phyloP scores from a whole-genome alignment of 2,113 vertebrate species.

The Puffinus mauretanicus region DNA sequence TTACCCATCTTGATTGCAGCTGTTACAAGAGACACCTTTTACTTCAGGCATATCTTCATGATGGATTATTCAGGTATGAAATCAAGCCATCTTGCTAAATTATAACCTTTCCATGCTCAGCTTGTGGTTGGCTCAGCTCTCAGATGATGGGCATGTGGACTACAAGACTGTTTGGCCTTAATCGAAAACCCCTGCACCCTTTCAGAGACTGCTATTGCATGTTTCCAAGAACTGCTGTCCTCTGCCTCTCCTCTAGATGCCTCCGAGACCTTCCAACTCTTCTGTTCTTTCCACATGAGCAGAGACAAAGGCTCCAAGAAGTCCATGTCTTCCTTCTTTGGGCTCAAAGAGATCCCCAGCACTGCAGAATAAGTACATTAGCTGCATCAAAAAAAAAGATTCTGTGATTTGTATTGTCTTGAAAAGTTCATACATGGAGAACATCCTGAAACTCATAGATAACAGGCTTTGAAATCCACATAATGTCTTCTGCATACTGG shows the following conservation, averaged over 20 bases:
- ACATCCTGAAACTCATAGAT: background rate
- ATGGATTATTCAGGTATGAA: background rate
- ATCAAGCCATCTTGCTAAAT: background rate
- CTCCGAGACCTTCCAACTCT: background rate
- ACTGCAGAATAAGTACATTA: background rate
- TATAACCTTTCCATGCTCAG: background rate
- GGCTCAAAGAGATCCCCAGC: background rate
- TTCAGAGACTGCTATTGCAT: background rate
- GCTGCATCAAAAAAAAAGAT: background rate
- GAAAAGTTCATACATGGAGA: background rate
- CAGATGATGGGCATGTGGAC: background rate
- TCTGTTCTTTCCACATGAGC: background rate
- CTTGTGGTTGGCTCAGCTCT: background rate
- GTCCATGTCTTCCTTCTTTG: background rate
- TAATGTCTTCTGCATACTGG: background rate
- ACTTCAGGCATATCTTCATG: background rate
- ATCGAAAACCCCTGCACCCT: fast-evolving
- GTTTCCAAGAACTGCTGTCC: background rate
- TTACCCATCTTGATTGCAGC: background rate
- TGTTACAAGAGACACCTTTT: background rate
- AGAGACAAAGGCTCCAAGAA: background rate
- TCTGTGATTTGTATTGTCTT: background rate
- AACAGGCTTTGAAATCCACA: background rate
- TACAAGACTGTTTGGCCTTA: background rate
- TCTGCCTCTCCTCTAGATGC: background rate